phyloP scores from a whole-genome alignment of 2,113 vertebrate genomes.

The Sturnira hondurensis region DNA sequence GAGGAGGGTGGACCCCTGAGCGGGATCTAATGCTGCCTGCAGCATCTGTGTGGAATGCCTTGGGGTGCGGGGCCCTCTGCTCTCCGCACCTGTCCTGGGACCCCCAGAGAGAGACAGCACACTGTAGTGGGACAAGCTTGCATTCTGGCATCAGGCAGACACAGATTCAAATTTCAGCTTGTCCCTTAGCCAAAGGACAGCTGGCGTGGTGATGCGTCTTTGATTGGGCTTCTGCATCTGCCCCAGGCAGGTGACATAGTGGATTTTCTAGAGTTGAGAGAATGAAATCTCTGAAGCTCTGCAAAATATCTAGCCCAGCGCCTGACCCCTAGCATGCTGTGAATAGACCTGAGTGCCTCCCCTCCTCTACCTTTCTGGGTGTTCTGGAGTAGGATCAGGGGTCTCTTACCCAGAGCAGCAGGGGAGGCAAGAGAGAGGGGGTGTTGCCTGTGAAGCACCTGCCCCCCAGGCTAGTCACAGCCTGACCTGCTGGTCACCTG shows the following conservation, averaged over 20 bases:
- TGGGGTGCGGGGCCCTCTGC: not conserved
- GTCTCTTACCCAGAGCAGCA: not conserved
- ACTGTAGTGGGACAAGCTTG: not conserved
- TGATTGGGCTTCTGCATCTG: not conserved
- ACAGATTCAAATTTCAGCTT: not conserved
- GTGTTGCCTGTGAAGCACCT: not conserved
- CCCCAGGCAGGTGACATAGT: not conserved
- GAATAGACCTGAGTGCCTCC: not conserved
- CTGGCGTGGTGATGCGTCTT: accelerated
- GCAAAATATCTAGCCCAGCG: not conserved
- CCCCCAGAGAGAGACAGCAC: not conserved
- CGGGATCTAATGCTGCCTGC: not conserved
- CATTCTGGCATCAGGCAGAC: not conserved
- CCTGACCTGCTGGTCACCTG: no score
- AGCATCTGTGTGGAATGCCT: not conserved
- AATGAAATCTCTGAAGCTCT: not conserved
- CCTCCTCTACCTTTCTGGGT: not conserved
- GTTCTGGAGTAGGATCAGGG: not conserved
- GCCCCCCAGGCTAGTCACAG: not conserved
- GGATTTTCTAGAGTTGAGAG: not conserved
- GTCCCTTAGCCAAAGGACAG: not conserved
- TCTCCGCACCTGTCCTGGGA: not conserved
- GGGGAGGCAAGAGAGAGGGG: not conserved
- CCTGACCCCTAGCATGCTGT: not conserved
- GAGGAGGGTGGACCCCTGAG: not conserved